These are phyloP conservation scores for Nephrotoma appendiculata DNA, from an alignment of 2,888 invertebrate species.

Conservation along the genomic window DNA sequence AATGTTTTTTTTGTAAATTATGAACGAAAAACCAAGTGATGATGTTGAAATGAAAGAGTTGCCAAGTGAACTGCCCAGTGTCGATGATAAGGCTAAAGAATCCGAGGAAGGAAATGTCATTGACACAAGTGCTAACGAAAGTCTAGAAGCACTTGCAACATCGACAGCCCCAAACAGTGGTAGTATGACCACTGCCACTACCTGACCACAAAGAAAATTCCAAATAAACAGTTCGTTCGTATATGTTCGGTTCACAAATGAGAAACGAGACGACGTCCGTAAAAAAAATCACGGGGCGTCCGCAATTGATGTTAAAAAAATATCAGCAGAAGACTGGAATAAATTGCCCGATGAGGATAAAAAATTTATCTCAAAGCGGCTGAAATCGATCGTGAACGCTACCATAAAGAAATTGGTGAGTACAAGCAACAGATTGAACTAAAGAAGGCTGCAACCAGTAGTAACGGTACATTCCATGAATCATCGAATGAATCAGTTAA, in stretches of 20 bases:
- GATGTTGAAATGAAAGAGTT: not conserved
- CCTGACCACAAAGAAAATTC: constrained; percentile 4
- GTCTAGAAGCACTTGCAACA: not conserved
- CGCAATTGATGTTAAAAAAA: constrained; percentile 81
- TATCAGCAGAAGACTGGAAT: constrained; percentile 87
- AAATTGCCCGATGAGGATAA: constrained; percentile 69
- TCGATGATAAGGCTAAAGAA: not conserved
- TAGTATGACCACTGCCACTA: not conserved
- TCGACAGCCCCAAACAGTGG: not conserved
- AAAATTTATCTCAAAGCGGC: constrained; percentile 80
- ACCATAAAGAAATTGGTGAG: constrained; percentile 8
- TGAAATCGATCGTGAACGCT: constrained; percentile 76
- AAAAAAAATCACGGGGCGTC: constrained; percentile 68
- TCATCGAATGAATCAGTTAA: not conserved
- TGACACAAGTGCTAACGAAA: not conserved
- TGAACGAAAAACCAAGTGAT: not conserved
- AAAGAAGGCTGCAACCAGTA: not conserved
- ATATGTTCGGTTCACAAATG: constrained; percentile 77
- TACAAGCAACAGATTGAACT: constrained; percentile 7
- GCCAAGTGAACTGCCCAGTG: not conserved
- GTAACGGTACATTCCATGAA: not conserved
- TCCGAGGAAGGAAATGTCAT: not conserved
- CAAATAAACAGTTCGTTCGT: constrained; percentile 33
- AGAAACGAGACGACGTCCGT: constrained; percentile 66
- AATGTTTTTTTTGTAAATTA: not conserved